Evolutionary conservation across 2,797 vertebrate genomes (phyloP).

Genomic region (Leptoclinus maculatus): DNA sequence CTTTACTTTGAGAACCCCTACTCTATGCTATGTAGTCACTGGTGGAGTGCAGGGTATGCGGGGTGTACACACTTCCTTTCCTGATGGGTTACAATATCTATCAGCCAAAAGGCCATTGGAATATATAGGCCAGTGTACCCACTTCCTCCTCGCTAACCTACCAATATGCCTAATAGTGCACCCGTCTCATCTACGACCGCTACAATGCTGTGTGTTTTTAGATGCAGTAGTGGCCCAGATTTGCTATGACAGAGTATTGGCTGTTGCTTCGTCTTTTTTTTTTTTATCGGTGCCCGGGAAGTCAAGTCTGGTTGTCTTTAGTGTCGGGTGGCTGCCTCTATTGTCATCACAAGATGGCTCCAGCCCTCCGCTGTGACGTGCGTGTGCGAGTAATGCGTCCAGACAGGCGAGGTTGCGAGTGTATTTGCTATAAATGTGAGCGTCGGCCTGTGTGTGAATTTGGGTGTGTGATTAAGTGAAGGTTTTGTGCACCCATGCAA

Average conservation of each 20-base stretch:
- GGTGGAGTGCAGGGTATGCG: no score
- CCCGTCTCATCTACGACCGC: no score
- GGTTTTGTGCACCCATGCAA: slow-evolving; percentile 41
- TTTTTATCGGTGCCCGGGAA: slow-evolving; percentile 26
- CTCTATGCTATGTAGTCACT: no score
- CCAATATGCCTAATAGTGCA: no score
- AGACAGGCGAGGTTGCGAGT: slow-evolving; percentile 51
- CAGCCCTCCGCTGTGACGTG: slow-evolving; percentile 38
- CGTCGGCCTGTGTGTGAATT: neutral
- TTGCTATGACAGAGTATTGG: slow-evolving; percentile 16
- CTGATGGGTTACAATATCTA: no score
- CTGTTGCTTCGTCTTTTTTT: slow-evolving; percentile 24
- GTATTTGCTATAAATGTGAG: slow-evolving; percentile 31
- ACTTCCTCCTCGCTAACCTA: neutral
- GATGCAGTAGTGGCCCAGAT: slow-evolving; percentile 27
- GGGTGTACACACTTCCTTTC: no score
- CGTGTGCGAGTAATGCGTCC: slow-evolving; percentile 57
- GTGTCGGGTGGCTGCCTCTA: slow-evolving; percentile 59
- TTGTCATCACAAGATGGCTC: slow-evolving; percentile 74
- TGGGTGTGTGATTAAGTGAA: slow-evolving; percentile 36
- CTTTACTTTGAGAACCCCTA: neutral
- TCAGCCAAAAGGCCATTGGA: no score
- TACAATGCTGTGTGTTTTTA: slow-evolving; percentile 5
- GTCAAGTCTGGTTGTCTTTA: slow-evolving; percentile 66
- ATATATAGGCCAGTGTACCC: neutral